phyloP scores from a whole-genome alignment of 2,797 vertebrate species.

The Psittacula echo region DNA sequence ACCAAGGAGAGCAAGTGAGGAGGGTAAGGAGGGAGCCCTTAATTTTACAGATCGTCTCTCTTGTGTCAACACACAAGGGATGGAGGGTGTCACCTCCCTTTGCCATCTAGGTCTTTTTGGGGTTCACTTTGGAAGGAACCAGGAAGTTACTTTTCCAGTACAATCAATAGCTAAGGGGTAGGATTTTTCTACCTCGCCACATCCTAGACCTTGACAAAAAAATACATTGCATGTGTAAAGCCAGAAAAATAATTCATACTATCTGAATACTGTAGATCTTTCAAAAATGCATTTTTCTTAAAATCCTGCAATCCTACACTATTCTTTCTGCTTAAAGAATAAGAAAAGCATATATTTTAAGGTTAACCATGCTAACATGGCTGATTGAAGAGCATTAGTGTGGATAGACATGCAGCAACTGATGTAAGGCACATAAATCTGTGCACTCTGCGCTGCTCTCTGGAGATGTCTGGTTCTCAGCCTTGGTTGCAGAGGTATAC shows the following conservation, averaged over 20 bases:
- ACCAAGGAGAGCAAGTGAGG: neutral
- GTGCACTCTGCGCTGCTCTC: fast-evolving
- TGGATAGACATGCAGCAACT: fast-evolving
- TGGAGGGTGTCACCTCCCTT: neutral
- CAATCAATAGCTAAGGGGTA: neutral
- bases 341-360: neutral
- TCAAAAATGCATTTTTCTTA: neutral
- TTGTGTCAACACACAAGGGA: neutral
- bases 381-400: neutral
- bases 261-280: neutral
- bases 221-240: fast-evolving
- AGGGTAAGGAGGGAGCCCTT: neutral
- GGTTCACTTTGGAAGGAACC: neutral
- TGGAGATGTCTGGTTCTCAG: neutral
- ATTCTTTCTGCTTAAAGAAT: neutral
- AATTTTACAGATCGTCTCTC: neutral
- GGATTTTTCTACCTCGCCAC: neutral
- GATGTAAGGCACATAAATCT: fast-evolving
- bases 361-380: fast-evolving
- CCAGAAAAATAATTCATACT: neutral
- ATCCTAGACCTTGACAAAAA: neutral
- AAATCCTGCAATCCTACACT: neutral
- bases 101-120: neutral
- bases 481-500: neutral
- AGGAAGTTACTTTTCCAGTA: neutral